These are phyloP conservation scores for Ditylenchus dipsaci DNA, from an alignment of 1,140 invertebrate genomes.

Conservation along the genomic window DNA sequence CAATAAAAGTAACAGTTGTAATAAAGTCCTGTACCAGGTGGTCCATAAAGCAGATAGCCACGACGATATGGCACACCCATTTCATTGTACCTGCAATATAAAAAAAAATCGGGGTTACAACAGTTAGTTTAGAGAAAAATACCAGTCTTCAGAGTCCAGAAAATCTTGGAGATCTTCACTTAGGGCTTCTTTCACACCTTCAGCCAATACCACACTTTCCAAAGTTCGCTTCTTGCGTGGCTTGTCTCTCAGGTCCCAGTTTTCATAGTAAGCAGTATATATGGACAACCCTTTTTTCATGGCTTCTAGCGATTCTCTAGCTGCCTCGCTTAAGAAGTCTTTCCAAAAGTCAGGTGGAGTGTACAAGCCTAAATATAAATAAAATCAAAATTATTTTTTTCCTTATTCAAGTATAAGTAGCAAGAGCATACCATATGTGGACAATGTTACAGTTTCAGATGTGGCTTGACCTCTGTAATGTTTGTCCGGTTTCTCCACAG, in stretches of 20 bases:
- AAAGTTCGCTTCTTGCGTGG: not conserved
- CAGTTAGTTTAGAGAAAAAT: not conserved
- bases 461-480: not conserved
- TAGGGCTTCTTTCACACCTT: not conserved
- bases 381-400: not conserved
- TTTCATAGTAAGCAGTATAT: not conserved
- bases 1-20: too few species aligned
- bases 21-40: too few species aligned
- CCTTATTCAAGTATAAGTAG: too few species aligned
- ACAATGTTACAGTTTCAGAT: not conserved
- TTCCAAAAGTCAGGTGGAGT: not conserved
- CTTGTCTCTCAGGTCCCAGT: not conserved
- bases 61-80: conserved; percentile 68
- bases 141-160: not conserved
- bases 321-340: not conserved
- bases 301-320: not conserved
- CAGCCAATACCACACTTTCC: not conserved
- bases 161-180: not conserved
- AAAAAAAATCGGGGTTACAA: not conserved
- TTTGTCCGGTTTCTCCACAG: not conserved
- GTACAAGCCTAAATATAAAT: not conserved
- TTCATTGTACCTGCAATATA: conserved; percentile 47
- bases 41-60: conserved; percentile 86
- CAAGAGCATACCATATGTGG: not conserved
- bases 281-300: not conserved